Evolutionary conservation across 2,113 vertebrate species (phyloP).

Genomic region (Rhynchopsitta pachyrhyncha): DNA sequence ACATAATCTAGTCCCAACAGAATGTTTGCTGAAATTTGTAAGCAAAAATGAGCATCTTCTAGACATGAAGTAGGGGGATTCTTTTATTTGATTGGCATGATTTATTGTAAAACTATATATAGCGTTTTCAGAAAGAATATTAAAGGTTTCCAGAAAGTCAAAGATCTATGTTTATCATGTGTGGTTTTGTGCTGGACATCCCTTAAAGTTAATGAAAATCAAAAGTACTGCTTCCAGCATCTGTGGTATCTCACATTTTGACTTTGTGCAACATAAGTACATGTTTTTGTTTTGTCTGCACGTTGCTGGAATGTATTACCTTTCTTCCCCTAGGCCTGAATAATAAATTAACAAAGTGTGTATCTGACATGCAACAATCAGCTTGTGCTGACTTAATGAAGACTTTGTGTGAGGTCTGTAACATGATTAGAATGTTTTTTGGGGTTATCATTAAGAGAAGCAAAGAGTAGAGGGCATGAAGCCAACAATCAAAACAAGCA

Average conservation of each 20-base stretch:
- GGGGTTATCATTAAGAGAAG: background rate
- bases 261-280: background rate
- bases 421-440: background rate
- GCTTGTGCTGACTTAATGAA: background rate
- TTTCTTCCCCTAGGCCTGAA: conserved; percentile 19
- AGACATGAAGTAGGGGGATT: background rate
- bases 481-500: background rate
- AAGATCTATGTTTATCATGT: background rate
- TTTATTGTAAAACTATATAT: background rate
- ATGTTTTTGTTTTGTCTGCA: conserved; percentile 37
- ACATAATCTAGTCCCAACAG: background rate
- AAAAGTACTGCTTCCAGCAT: background rate
- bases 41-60: background rate
- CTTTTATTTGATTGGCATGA: background rate
- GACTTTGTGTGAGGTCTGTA: conserved; percentile 4
- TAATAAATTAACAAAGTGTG: background rate
- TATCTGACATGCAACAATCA: background rate
- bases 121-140: background rate
- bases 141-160: background rate
- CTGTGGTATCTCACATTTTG: background rate
- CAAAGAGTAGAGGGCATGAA: background rate
- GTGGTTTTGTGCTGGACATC: background rate
- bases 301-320: background rate
- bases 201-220: background rate
- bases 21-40: background rate